Evolutionary conservation across 2,113 vertebrate genomes (phyloP).

Genomic region (Sigmodon hispidus): DNA sequence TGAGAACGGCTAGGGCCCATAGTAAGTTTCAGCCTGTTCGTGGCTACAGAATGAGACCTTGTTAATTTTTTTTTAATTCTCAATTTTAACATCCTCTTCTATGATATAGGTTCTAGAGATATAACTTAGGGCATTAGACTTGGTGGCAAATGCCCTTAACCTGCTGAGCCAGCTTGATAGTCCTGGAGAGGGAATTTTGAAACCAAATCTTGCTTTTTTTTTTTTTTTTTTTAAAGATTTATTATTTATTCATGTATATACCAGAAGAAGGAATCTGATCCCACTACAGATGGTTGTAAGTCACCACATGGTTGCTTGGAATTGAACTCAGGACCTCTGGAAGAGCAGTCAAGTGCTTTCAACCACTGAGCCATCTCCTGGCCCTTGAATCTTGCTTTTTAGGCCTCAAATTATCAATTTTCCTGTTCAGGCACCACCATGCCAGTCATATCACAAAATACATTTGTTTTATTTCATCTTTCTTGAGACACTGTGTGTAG

Average conservation of each 20-base stretch:
- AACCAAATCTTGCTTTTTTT: neutral
- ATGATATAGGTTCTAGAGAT: neutral
- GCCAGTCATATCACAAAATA: neutral
- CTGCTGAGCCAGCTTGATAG: neutral
- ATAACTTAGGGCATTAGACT: neutral
- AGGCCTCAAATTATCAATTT: neutral
- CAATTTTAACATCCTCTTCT: neutral
- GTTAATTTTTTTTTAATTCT: neutral
- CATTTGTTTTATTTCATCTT: neutral
- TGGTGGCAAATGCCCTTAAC: no score
- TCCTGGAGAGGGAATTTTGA: neutral
- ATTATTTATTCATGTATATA: no score
- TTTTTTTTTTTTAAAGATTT: no score
- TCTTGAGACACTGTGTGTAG: no score
- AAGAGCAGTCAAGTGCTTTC: no score
- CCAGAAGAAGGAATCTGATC: no score
- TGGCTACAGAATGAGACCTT: neutral
- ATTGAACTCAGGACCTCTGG: no score
- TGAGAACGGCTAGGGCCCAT: no score
- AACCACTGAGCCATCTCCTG: no score
- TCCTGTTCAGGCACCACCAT: neutral
- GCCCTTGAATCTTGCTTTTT: no score
- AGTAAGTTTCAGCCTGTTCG: neutral
- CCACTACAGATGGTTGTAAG: no score
- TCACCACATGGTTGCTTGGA: no score